Evolutionary conservation across 2,888 invertebrate species (phyloP), one percentile per base, ranked within the genome.

Genomic region (Orthonychiurus folsomi): DNA sequence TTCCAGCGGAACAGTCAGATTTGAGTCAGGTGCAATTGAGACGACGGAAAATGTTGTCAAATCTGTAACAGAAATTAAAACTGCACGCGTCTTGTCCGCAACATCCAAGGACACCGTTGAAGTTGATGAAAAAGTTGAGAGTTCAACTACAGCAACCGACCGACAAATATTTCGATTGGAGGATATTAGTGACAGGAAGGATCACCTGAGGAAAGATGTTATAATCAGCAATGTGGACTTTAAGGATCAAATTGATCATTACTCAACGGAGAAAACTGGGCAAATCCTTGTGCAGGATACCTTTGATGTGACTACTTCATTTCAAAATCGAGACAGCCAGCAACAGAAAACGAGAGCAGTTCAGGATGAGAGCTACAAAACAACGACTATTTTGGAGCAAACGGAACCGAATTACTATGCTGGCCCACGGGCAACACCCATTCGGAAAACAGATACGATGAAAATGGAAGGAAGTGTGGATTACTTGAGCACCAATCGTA

Each of bases 371-470:
- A 67, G 65, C 48, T 63, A 63, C 48, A 67, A 66, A 1, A 65
- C 69, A n/a, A 69, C 69, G 9, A 72, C 72, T 3, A 66, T 67
- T 23, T 61, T 72, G 9, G 72, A 72, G 47, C 69, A 72, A 58
- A 57, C 61, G 28, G 66, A 69, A 50, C 61, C 61, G 28, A 63
- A 60, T 12, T 69, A 70, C 59, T 37, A 64, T 20, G 66, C 70
- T 47, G 62, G 60, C 26, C 68, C 69, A 12, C 60, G 70, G 5
- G 61, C 63, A 1, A 50, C 64, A 3, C 68, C 65, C 1, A 64
- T 70, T 25, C 60, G 79, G 79, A 75, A 81, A 79, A 76, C 80
- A 61, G 86, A 81, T 74, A 83, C 79, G 73, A 71, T 84, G 26
- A 82, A 81, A 74, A 78, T 82, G 3, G 86, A 85, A 75, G 65